Conservation (phyloP, 2,888 invertebrate species). For the Aphrophora alni region DNA sequence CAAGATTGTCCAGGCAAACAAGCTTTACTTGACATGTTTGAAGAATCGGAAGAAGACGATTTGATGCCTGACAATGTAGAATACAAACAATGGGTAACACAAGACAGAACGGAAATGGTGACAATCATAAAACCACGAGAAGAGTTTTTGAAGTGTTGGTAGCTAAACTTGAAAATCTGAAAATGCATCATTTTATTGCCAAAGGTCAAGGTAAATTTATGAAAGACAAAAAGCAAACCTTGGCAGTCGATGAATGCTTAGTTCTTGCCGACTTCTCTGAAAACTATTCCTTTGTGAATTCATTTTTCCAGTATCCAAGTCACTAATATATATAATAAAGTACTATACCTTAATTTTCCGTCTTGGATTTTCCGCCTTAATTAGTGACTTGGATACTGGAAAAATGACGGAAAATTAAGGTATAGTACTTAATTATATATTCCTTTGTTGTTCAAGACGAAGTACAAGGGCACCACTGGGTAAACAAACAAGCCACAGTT, state of each 20-base stretch:
- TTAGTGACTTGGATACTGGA: too few relatives aligned
- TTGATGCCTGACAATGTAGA: constrained; percentile 20
- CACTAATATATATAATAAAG: too few relatives aligned
- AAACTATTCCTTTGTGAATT: too few relatives aligned
- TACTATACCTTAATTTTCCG: too few relatives aligned
- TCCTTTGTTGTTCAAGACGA: constrained; percentile 25
- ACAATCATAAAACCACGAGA: constrained; percentile 16
- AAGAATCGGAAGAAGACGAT: constrained; percentile 18
- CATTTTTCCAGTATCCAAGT: too few relatives aligned
- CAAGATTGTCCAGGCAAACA: constrained; percentile 20
- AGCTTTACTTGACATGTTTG: constrained; percentile 17
- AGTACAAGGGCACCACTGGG: constrained; percentile 28
- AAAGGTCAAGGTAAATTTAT: constrained; percentile 21
- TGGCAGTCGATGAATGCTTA: constrained; percentile 10
- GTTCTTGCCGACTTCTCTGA: not conserved
- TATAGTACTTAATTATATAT: too few relatives aligned
- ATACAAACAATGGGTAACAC: too few relatives aligned
- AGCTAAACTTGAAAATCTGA: constrained; percentile 10
- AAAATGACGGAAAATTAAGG: too few relatives aligned
- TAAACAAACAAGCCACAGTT: constrained; percentile 10
- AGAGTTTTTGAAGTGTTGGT: constrained; percentile 11
- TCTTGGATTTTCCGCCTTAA: too few relatives aligned
- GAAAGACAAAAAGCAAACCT: constrained; percentile 11
- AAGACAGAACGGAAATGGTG: too few relatives aligned
- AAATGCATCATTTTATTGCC: constrained; percentile 24